phyloP scores from a whole-genome alignment of 2,888 invertebrate genomes.

The Pandemis cinnamomeana region DNA sequence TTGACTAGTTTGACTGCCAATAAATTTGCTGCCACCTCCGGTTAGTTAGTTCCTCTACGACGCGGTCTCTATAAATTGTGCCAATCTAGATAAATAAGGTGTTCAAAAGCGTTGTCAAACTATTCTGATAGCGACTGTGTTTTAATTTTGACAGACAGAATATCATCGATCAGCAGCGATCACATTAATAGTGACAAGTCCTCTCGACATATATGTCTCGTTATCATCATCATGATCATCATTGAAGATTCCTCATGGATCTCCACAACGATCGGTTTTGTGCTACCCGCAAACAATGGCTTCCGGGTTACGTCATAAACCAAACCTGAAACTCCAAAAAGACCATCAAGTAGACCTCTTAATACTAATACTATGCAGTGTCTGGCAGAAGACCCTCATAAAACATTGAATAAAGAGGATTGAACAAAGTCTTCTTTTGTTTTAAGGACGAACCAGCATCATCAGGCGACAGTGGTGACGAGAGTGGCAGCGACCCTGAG shows the following conservation, averaged over 20 bases:
- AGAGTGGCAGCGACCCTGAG: slow-evolving; percentile 81
- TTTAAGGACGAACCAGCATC: slow-evolving; percentile 79
- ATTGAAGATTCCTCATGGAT: too few species aligned
- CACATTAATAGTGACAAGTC: too few species aligned
- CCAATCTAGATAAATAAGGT: not conserved
- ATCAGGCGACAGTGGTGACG: slow-evolving; percentile 81
- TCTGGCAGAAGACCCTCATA: too few species aligned
- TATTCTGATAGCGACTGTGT: not conserved
- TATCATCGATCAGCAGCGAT: too few species aligned
- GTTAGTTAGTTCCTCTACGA: not conserved
- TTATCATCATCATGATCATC: too few species aligned
- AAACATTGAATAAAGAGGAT: not conserved
- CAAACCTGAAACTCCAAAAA: too few species aligned
- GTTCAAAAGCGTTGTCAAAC: not conserved
- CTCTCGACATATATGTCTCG: too few species aligned
- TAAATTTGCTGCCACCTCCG: slow-evolving; percentile 26
- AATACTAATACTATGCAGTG: too few species aligned
- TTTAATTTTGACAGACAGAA: not conserved
- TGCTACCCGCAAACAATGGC: too few species aligned
- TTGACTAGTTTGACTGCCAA: slow-evolving; percentile 21
- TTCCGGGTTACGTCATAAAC: too few species aligned
- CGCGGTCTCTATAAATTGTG: slow-evolving; percentile 18
- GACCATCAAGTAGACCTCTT: too few species aligned
- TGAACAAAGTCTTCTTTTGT: not conserved
- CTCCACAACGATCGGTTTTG: too few species aligned